These are phyloP conservation scores for Castor canadensis DNA, from an alignment of 2,113 vertebrate species.

Conservation along the genomic window DNA sequence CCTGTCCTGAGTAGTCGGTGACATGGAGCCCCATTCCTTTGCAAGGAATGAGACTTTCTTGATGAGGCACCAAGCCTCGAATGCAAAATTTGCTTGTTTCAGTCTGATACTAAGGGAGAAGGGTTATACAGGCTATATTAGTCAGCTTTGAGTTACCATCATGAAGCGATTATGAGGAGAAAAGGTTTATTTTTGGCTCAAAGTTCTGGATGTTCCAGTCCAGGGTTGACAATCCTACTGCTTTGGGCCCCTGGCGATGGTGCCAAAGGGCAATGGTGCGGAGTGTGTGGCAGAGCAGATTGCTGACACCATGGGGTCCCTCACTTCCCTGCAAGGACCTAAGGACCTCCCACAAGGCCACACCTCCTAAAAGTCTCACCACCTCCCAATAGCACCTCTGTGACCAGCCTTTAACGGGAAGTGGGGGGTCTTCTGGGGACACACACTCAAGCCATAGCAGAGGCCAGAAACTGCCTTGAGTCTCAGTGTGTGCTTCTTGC, in stretches of 20 bases:
- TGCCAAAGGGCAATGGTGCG: neutral
- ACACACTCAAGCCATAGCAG: neutral
- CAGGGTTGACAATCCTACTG: neutral
- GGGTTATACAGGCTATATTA: neutral
- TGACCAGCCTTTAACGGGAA: too few species aligned
- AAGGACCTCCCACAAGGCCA: neutral
- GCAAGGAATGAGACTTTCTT: neutral
- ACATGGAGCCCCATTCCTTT: neutral
- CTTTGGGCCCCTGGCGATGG: neutral
- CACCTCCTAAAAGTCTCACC: neutral
- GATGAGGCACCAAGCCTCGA: neutral
- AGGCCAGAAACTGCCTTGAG: neutral
- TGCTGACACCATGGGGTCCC: neutral
- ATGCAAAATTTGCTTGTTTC: neutral
- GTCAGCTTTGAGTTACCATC: neutral
- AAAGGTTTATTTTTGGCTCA: neutral
- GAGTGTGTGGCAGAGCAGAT: neutral
- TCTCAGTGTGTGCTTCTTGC: neutral
- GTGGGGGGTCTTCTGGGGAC: too few species aligned
- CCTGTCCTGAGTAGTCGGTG: neutral
- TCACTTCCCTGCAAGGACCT: too few species aligned
- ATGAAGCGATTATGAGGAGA: neutral
- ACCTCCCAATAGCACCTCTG: neutral
- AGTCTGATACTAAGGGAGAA: neutral
- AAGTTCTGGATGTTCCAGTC: neutral